Evolutionary conservation across 53 echinoderm and acorn worm genomes (phyloP).

Genomic region (Luidia sarsii): DNA sequence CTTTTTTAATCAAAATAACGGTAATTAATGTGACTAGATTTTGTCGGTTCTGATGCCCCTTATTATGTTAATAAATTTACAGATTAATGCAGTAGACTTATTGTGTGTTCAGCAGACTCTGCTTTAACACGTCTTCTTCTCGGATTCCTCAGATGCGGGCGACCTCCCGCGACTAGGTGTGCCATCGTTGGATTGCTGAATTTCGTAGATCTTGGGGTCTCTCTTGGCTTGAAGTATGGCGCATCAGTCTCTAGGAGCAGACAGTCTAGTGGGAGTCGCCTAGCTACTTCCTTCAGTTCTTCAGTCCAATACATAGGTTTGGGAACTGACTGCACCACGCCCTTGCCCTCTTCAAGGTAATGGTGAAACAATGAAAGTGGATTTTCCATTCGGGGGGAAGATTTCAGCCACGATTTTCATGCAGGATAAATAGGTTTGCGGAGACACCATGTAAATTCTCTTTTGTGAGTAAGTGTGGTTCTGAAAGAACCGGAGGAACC

Average conservation of each 20-base stretch:
- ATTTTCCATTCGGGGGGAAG: not conserved
- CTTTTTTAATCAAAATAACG: too few relatives aligned
- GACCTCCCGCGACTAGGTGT: not conserved
- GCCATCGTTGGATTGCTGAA: slow-evolving; percentile 24
- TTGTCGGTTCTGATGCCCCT: too few relatives aligned
- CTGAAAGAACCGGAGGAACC: too few relatives aligned
- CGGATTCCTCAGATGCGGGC: not conserved
- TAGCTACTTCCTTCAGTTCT: not conserved
- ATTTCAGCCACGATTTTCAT: not conserved
- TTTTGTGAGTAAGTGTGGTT: too few relatives aligned
- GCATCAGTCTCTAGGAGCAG: slow-evolving; percentile 10
- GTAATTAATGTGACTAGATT: too few relatives aligned
- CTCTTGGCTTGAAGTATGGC: not conserved
- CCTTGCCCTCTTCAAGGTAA: not conserved
- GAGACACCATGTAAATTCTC: too few relatives aligned
- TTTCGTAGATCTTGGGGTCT: too few relatives aligned
- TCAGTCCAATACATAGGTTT: not conserved
- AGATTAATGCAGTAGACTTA: not conserved
- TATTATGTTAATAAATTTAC: too few relatives aligned
- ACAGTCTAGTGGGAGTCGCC: not conserved
- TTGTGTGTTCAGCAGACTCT: not conserved
- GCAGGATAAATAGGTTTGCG: too few relatives aligned
- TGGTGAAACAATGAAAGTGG: slow-evolving; percentile 8
- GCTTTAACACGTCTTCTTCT: not conserved
- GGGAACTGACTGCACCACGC: not conserved